These are phyloP conservation scores for Poecilia picta DNA, from an alignment of 2,797 vertebrate species.

Conservation along the genomic window DNA sequence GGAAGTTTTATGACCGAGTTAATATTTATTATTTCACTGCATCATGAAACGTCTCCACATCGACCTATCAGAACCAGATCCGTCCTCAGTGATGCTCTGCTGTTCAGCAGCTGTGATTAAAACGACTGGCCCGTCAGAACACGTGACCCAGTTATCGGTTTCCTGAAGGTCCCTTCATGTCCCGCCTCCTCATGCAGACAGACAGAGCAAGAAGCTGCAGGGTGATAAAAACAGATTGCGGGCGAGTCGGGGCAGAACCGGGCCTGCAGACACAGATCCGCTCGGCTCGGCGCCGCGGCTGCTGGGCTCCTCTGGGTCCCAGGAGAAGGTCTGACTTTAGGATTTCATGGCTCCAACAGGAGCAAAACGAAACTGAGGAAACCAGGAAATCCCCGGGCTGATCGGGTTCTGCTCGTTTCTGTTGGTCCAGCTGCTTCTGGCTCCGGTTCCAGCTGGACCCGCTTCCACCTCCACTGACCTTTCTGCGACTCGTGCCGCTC, in stretches of 20 bases:
- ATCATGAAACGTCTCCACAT: too few species aligned
- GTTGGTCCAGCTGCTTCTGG: background rate
- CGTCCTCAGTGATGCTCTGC: too few species aligned
- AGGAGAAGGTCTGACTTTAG: background rate
- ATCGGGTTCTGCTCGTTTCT: background rate
- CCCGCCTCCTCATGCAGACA: background rate
- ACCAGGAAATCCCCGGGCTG: background rate
- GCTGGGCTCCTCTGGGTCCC: background rate
- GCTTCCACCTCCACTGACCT: constrained; percentile 70
- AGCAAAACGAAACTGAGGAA: background rate
- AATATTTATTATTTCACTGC: background rate
- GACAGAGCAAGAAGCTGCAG: constrained; percentile 39
- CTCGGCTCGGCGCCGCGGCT: background rate
- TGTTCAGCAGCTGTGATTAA: too few species aligned
- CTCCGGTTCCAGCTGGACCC: background rate
- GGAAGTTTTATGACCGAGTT: too few species aligned
- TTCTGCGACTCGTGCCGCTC: constrained; percentile 93
- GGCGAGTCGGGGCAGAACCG: constrained; percentile 26
- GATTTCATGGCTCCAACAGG: background rate
- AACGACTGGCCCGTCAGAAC: background rate
- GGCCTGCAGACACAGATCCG: background rate
- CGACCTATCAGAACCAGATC: too few species aligned
- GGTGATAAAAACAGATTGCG: background rate
- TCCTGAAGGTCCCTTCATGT: background rate
- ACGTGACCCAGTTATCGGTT: constrained; percentile 22